Evolutionary conservation across 2,888 invertebrate genomes (phyloP), one percentile per base, ranked within the genome.

Genomic region (Hipparchia sbordonii): DNA sequence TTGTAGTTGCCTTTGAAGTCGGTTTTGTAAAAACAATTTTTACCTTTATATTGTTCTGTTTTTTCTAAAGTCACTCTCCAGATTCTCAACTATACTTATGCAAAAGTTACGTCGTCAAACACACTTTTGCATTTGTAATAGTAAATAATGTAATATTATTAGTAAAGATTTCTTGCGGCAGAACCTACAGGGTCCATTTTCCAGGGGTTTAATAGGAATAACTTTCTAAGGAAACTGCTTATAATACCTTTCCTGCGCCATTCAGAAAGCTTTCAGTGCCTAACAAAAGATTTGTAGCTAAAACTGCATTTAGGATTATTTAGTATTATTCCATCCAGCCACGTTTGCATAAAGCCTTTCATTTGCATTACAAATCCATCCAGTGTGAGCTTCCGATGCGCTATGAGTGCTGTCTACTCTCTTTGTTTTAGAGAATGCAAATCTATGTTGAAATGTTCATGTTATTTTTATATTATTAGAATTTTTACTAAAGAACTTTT

Each of bases 281-380:
- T 7, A 6, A 48, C 48, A 48, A 48, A 48, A 8, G 48, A 48
- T 48, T 48, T 8, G 5, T 48, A 48, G 48, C 48, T 48, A 8
- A 48, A 48, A 48, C 48, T 48, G 6, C 48, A 48, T 48, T 48
- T 48, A 48, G 48, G 8, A 48, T 48, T 72, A 67, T 62, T 56
- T 66, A 54, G 54, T 66, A 66, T 56, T 54, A 56, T 13, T 39
- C 54, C n/a, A 45, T 66, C 66, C 66, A 54, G 7, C 13, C 66
- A 54, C 66, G 66, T 66, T 54, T 66, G 66, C 66, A 66, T 66
- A 66, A 66, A 66, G n/a, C 66, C 66, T 66, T 66, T 66, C 54
- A 66, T 66, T 66, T 66, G 54, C 66, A 66, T 66, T 66, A n/a
- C 66, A 54, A 66, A 66, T 66, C 66, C 66, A 52, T 54, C 65